Evolutionary conservation across 2,113 vertebrate genomes (phyloP).

Genomic region (Rana temporaria): DNA sequence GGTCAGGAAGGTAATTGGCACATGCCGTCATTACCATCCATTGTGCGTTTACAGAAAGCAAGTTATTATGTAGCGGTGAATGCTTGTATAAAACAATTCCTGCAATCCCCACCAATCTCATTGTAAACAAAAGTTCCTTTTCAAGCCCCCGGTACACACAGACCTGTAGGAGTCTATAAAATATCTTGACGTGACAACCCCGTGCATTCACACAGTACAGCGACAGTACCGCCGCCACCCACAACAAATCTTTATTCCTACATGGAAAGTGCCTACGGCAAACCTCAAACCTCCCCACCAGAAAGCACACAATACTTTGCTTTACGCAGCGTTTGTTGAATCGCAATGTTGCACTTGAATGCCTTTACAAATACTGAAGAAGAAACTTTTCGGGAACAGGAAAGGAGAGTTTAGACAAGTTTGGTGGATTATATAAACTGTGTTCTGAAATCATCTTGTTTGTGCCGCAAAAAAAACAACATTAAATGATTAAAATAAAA

Average conservation of each 20-base stretch:
- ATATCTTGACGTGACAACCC: slow-evolving; percentile 22
- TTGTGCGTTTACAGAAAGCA: not conserved
- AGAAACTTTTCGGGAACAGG: too few relatives aligned
- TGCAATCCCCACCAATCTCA: not conserved
- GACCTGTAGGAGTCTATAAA: slow-evolving; percentile 30
- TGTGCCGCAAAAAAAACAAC: too few relatives aligned
- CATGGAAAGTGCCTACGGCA: not conserved
- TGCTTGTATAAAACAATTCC: not conserved
- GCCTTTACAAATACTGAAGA: not conserved
- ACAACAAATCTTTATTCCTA: slow-evolving; percentile 16
- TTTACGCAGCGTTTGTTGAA: not conserved
- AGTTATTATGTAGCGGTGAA: not conserved
- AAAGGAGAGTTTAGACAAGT: too few relatives aligned
- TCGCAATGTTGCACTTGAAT: not conserved
- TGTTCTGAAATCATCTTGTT: too few relatives aligned
- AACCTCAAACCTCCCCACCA: not conserved
- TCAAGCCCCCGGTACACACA: not conserved
- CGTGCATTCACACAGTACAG: not conserved
- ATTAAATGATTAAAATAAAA: too few relatives aligned
- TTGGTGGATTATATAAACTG: too few relatives aligned
- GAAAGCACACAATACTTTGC: slow-evolving; percentile 16
- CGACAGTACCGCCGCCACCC: slow-evolving; percentile 16
- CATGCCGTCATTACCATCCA: not conserved
- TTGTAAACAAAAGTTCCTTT: slow-evolving; percentile 30
- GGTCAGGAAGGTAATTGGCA: not conserved